Evolutionary conservation across 2,113 vertebrate species (phyloP).

Genomic region (Epinephelus cyanopodus): DNA sequence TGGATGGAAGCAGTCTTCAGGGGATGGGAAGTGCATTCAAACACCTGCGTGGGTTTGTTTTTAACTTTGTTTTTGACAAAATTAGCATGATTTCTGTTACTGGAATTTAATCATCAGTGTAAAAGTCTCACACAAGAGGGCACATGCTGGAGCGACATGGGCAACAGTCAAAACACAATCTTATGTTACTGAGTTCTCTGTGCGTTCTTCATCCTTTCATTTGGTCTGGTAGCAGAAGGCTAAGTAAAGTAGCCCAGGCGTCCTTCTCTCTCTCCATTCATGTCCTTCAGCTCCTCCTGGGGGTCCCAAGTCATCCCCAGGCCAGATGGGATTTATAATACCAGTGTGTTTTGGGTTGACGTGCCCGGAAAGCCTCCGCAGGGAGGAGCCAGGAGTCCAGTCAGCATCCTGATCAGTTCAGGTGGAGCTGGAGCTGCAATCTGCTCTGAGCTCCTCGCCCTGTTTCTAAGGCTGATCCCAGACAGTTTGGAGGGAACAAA

Average conservation of each 20-base stretch:
- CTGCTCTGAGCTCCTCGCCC: conserved; percentile 14
- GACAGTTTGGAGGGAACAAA: neutral
- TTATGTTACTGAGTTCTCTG: neutral
- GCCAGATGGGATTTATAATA: conserved; percentile 35
- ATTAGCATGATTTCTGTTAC: neutral
- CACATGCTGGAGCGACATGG: neutral
- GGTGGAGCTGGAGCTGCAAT: conserved; percentile 24
- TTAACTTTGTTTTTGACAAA: neutral
- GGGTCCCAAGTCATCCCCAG: neutral
- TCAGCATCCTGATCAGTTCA: neutral
- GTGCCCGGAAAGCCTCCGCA: neutral
- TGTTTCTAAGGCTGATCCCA: neutral
- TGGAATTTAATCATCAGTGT: neutral
- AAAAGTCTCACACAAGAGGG: neutral
- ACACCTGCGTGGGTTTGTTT: neutral
- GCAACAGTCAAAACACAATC: neutral
- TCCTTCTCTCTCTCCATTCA: neutral
- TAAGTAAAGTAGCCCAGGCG: neutral
- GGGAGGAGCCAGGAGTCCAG: conserved; percentile 8
- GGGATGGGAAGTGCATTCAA: neutral
- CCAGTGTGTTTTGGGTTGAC: neutral
- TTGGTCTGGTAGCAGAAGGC: no score
- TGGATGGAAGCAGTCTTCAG: neutral
- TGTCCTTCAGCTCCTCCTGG: conserved; percentile 29
- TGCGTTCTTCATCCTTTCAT: neutral